Percentiles rank a stretch among this genome's conserved stretches.
phyloP scores from a whole-genome alignment of 1,140 invertebrate genomes.

The Gryllus bimaculatus region DNA sequence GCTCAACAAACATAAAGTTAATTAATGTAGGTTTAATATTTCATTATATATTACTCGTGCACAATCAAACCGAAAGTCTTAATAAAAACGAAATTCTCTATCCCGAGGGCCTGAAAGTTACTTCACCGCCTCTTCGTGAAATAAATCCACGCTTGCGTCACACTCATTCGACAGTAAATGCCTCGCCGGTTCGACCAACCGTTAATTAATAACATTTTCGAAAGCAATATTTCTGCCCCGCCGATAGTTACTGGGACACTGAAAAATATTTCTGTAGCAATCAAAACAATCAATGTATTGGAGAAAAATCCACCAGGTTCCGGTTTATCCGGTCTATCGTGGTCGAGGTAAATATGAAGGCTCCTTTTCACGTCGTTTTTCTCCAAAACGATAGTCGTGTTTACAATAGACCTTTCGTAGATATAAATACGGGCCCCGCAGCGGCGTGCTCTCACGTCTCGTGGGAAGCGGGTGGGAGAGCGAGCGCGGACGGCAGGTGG shows the following conservation, averaged over 20 bases:
- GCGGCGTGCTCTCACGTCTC: too few relatives aligned
- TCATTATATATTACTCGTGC: neutral
- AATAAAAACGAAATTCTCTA: neutral
- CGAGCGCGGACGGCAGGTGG: too few relatives aligned
- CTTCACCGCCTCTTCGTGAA: neutral
- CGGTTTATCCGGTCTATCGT: neutral
- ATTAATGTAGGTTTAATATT: neutral
- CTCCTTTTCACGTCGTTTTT: neutral
- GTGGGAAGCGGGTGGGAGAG: too few relatives aligned
- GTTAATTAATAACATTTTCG: neutral
- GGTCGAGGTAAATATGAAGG: neutral
- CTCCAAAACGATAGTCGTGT: neutral
- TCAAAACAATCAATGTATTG: neutral
- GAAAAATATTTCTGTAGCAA: neutral
- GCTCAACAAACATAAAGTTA: neutral
- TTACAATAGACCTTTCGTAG: neutral
- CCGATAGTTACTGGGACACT: neutral
- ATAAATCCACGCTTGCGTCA: neutral
- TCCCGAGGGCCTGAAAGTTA: neutral
- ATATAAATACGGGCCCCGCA: too few relatives aligned
- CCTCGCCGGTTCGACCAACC: neutral
- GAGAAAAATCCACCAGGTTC: neutral
- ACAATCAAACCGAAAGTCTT: neutral
- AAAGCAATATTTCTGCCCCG: neutral
- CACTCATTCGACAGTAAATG: neutral